Evolutionary conservation across 2,888 invertebrate species (phyloP).

Genomic region (Macrophya annulata): DNA sequence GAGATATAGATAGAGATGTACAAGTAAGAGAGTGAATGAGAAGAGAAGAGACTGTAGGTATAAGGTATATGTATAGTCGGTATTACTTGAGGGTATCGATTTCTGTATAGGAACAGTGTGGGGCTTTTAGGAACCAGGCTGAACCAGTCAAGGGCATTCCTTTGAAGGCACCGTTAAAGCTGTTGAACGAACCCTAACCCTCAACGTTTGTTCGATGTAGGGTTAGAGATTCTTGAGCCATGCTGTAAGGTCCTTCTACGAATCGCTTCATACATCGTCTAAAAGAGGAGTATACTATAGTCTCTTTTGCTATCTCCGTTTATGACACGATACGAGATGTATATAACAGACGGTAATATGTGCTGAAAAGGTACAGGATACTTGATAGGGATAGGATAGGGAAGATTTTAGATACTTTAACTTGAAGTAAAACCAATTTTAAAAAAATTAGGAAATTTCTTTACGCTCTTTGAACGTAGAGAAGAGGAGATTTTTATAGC

Average conservation of each 20-base stretch:
- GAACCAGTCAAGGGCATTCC: conserved; percentile 45
- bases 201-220: neutral
- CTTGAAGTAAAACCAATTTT: neutral
- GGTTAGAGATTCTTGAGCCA: neutral
- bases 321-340: neutral
- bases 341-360: neutral
- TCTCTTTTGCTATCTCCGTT: neutral
- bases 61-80: neutral
- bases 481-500: too few species aligned
- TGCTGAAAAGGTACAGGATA: neutral
- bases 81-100: conserved; percentile 38
- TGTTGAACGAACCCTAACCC: neutral
- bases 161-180: conserved; percentile 36
- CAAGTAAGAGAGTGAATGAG: neutral
- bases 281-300: neutral
- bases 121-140: conserved; percentile 14
- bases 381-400: neutral
- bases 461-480: too few species aligned
- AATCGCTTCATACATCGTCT: conserved; percentile 2
- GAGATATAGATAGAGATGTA: neutral
- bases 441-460: too few species aligned
- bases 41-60: neutral
- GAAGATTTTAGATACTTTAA: neutral
- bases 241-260: neutral
- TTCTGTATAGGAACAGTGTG: conserved; percentile 15